Percentiles rank a stretch among this genome's conserved stretches.
Evolutionary conservation across 2,113 vertebrate genomes (phyloP).

Genomic region (Entosphenus tridentatus): DNA sequence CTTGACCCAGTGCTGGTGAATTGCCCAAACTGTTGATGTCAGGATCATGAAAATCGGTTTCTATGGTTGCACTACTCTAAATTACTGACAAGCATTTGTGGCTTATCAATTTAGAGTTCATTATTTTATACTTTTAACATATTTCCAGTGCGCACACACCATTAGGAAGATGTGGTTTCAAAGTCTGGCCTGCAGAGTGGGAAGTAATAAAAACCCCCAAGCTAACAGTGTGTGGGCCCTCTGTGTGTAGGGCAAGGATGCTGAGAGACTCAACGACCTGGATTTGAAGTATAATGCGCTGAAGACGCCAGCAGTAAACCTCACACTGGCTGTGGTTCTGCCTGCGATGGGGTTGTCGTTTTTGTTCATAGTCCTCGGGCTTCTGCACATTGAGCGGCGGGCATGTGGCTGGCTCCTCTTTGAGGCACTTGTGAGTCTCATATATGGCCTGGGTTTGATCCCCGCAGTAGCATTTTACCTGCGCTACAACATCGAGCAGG

Average conservation of each 20-base stretch:
- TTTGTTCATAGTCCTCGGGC: background rate
- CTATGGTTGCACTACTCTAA: no score
- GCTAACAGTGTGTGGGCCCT: no score
- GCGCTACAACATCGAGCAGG: background rate
- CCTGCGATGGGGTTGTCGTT: background rate
- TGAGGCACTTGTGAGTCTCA: constrained; percentile 2
- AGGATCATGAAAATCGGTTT: no score
- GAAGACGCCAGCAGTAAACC: constrained; percentile 4
- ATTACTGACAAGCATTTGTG: no score
- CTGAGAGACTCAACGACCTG: background rate
- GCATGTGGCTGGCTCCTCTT: background rate
- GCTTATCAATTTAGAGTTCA: no score
- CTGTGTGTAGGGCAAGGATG: background rate
- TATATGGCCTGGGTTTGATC: background rate
- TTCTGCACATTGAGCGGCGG: constrained; percentile 3
- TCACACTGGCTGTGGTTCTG: background rate
- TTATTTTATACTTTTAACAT: no score
- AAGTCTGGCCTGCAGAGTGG: no score
- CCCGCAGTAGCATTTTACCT: constrained; percentile 3
- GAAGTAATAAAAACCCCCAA: no score
- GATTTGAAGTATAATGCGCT: background rate
- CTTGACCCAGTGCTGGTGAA: no score
- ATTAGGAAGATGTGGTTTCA: no score
- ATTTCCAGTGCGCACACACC: no score
- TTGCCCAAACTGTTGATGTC: no score